Conservation (phyloP, 2,888 invertebrate species). For the Asteroscopus sphinx region DNA sequence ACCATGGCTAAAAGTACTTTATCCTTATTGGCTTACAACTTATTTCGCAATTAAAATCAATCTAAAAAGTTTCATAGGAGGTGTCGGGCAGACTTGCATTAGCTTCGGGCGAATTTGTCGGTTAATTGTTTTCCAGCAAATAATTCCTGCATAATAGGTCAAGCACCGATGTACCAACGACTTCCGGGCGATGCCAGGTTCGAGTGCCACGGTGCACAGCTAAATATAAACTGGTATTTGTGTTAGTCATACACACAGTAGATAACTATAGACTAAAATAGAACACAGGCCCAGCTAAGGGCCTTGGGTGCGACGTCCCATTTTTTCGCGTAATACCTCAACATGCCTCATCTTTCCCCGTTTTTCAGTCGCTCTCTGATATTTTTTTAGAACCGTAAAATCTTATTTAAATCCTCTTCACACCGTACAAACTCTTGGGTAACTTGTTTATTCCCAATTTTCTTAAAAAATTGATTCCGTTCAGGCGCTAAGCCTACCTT, state of each 20-base stretch:
- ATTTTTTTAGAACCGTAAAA: conserved; percentile 33
- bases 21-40: conserved; percentile 22
- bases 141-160: conserved; percentile 75
- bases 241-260: conserved; percentile 61
- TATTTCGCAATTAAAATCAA: conserved; percentile 36
- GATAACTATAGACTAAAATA: conserved; percentile 62
- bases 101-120: conserved; percentile 39
- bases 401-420: conserved; percentile 33
- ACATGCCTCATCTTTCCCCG: conserved; percentile 7
- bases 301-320: conserved; percentile 61
- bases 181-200: conserved; percentile 75
- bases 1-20: conserved; percentile 20
- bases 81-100: conserved; percentile 32
- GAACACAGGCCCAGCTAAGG: conserved; percentile 60
- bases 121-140: conserved; percentile 70
- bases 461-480: conserved; percentile 10
- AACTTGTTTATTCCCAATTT: conserved; percentile 25
- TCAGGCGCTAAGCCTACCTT: conserved; percentile 24
- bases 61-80: conserved; percentile 27
- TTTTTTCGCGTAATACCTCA: conserved; percentile 46
- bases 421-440: conserved; percentile 14
- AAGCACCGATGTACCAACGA: conserved; percentile 72
- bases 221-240: conserved; percentile 70
- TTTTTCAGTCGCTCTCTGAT: conserved; percentile 17
- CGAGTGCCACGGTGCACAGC: conserved; percentile 60